Conservation (phyloP, 1,140 invertebrate genomes). For the Rhyacophila brunnea region DNA sequence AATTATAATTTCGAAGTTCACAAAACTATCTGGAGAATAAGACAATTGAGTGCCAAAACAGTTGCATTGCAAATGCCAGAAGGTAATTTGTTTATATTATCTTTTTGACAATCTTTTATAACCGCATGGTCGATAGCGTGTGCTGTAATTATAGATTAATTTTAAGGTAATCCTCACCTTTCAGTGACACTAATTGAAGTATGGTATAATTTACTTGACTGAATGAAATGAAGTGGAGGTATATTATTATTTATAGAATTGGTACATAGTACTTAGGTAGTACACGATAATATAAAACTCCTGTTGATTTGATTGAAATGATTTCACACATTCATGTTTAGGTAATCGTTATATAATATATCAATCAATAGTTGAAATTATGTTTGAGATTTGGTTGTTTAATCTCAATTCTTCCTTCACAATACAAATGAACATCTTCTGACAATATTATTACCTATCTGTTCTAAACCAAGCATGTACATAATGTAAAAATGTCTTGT, state of each 20-base stretch:
- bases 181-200: conserved; percentile 91
- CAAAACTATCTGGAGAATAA: conserved; percentile 96
- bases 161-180: conserved; percentile 89
- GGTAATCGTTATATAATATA: no score
- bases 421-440: no score
- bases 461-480: no score
- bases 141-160: conserved; percentile 68
- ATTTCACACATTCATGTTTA: not conserved
- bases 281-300: no score
- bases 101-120: conserved; percentile 99
- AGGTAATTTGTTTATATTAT: conserved; percentile 78
- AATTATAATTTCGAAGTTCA: conserved; percentile 99
- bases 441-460: no score
- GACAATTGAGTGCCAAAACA: conserved; percentile 74
- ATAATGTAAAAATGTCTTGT: no score
- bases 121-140: conserved; percentile 97
- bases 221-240: not conserved
- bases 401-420: no score
- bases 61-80: conserved; percentile 94
- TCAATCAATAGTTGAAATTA: no score
- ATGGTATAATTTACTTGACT: not conserved
- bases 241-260: not conserved
- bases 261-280: not conserved
- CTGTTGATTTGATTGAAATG: no score
- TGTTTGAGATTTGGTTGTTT: no score